Evolutionary conservation across 2,888 invertebrate genomes (phyloP).

Genomic region (Tipula lateralis): DNA sequence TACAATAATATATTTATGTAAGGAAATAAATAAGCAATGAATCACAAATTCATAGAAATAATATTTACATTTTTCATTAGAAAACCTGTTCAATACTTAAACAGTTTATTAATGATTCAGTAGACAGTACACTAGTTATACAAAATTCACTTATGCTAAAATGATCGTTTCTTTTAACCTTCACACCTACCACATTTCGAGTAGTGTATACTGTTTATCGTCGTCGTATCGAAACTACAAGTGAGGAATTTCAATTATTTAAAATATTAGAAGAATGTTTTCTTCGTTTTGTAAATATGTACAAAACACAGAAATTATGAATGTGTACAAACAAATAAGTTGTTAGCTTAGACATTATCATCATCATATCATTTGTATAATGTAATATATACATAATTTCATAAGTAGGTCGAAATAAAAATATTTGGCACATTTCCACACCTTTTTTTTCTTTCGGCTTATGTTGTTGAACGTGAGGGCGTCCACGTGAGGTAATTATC

Average conservation of each 20-base stretch:
- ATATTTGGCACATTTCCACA: background rate
- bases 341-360: background rate
- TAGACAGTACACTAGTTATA: background rate
- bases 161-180: background rate
- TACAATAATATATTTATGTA: background rate
- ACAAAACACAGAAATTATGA: background rate
- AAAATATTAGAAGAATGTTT: background rate
- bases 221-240: background rate
- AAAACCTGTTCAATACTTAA: background rate
- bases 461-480: background rate
- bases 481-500: background rate
- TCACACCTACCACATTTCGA: background rate
- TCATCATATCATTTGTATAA: background rate
- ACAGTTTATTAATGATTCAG: background rate
- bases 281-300: background rate
- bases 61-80: background rate
- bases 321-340: background rate
- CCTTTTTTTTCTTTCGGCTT: background rate
- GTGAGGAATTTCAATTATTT: constrained; percentile 19
- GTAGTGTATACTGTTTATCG: too few species aligned
- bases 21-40: background rate
- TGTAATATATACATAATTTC: background rate
- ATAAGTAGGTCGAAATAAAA: background rate
- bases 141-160: background rate
- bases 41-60: background rate